Base-by-base conservation (phyloP, 2,113 vertebrate species). In the Oryzias woworae region DNA sequence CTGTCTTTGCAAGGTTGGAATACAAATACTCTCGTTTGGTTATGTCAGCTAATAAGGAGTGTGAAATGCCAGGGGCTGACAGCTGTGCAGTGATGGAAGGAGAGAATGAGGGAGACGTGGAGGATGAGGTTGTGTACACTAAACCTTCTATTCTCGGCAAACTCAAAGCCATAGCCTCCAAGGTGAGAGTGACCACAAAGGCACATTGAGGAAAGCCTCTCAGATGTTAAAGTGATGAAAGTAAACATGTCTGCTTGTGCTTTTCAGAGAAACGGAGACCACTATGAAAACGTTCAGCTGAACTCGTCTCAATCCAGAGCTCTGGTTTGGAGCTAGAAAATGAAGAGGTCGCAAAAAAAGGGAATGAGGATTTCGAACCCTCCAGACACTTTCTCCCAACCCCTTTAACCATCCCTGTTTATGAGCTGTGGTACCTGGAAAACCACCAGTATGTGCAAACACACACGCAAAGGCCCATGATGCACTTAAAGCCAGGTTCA, bases 41-140 rank as follows among this genome's bases (percentile, higher is more conserved):
- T 81, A 97, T 98, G 93, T 96, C 95, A 5, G 91, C 96, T 2
- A 98, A 96, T 80, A 98, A 95, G 80, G 97, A 98, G 61, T 95
- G 95, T 14, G 96, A 98, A 61, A 92, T 99, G 68, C 97, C 95
- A 53, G 95, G 93, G 66, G 94, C 95, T 53, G 96, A 99, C 91
- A 99, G 97, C 86, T 99, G 97, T 78, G 97, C 97, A 61, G 94
- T 99, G 83, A 97, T 99, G 97, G 97, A 99, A 87, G 97, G 96
- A 26, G 96, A 98, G 91, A 97, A 97, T 42, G 96, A 97, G 71
- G 97, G 95, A 55, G 96, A 98, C 85, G 88, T 96, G 82, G 97
- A 98, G 71, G 97, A 98, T 50, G 96, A 98, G 72, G 86, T 97
- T 44, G 93, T 98, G 14, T 99, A 95, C 91, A 93, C 95, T 73